Evolutionary conservation across 2,797 vertebrate species (phyloP), one percentile per base, ranked within the genome.

Genomic region (Anguilla anguilla): DNA sequence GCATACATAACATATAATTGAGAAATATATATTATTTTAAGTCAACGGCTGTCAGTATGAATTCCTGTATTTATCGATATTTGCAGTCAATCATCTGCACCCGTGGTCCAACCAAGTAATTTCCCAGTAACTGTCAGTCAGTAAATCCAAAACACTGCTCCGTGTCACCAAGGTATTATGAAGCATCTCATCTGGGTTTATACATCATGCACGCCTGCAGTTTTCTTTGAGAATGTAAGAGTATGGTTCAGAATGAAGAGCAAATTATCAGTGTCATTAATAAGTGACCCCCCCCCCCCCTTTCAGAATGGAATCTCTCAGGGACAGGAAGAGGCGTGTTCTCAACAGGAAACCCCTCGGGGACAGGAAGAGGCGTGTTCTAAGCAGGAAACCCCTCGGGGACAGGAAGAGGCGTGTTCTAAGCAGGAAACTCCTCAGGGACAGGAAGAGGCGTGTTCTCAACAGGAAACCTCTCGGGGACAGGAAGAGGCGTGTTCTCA

Each of bases 341-440:
- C 98, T 98, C 92, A 99, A 98, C 99, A 95, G 99, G 99, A 92
- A 99, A 0, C 55, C 55, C 11, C 55, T 19, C 11, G 69, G 61
- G 22, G 15, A 25, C 15, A 25, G 55, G 10, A 39, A 59, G 49
- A 51, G 49, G 49, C 49, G 31, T 31, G 31, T 31, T 31, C 31
- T 31, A 31, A 31, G 31, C 31, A 31, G 31, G 53, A 55, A 55
- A 7, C 53, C 53, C 5, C 53, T 19, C 35, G 35, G 35, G 35
- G 35, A 39, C 35, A 39, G 35, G 35, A 39, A 39, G 35, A 39
- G 35, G 35, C 35, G 35, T 39, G 35, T 39, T 1, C 35, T 39
- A 39, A 39, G 35, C 35, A 39, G 2, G 35, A 39, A 39, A 39
- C 35, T 35, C 35, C 35, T 39, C 35, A 1, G 35, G 35, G 35